These are phyloP conservation scores for Octopus bimaculoides DNA, from an alignment of 1,140 invertebrate species.

Conservation along the genomic window DNA sequence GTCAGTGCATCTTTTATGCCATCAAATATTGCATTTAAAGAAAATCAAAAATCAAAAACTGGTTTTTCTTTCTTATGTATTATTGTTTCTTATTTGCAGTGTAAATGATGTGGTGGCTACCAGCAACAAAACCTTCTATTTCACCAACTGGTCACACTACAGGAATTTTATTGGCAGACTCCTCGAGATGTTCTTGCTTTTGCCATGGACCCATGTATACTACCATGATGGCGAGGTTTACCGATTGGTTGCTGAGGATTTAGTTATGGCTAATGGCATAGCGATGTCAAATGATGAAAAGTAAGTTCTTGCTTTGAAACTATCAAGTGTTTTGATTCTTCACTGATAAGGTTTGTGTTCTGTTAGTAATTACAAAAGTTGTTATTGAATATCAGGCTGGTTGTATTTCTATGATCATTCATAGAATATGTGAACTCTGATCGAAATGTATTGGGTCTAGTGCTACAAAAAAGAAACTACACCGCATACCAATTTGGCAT, in stretches of 20 bases:
- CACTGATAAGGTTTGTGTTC: constrained; percentile 5
- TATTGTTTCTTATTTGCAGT: constrained; percentile 22
- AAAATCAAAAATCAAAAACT: no score
- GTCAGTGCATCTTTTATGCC: no score
- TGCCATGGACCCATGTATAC: constrained; percentile 29
- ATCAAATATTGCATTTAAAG: no score
- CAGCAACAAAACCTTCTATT: constrained; percentile 40
- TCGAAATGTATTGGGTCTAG: no score
- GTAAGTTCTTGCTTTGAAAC: constrained; percentile 20
- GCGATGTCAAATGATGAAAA: constrained; percentile 30
- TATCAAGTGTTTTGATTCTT: neutral
- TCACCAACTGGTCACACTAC: constrained; percentile 31
- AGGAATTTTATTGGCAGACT: neutral
- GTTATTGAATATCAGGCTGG: no score
- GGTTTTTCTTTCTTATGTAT: no score
- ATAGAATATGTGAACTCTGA: no score
- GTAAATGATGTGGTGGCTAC: constrained; percentile 38
- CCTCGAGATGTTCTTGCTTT: constrained; percentile 21
- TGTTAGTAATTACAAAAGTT: neutral
- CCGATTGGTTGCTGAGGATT: constrained; percentile 24
- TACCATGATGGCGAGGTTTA: constrained; percentile 31
- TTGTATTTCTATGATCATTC: no score
- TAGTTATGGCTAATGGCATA: constrained; percentile 37
- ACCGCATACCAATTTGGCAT: no score
- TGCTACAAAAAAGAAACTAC: no score